Base-by-base conservation (phyloP, 2,797 vertebrate genomes). In the Macropodus opercularis region DNA sequence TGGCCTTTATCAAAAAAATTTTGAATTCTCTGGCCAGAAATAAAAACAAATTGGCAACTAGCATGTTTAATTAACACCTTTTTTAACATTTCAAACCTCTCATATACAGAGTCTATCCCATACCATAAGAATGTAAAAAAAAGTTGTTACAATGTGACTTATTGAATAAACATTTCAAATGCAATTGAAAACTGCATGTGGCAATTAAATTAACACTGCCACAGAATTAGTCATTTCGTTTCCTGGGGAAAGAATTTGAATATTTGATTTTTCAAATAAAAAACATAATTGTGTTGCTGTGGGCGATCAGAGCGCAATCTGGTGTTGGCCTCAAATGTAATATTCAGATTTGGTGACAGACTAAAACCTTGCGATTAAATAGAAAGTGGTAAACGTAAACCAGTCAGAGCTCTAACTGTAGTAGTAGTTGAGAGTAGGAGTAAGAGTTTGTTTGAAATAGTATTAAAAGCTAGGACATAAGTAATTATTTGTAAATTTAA, bases 71-170 rank as follows among this genome's bases (percentile, higher is more conserved):
- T 17, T 3, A 0, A 13, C 27, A 22, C 22, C 1, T 11, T 26
- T 19, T 24, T 31, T 23, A n/a, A 8, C 19, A 35, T 24, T 49
- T 35, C 0, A 32, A 38, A 52, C 29, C 4, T 9, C 2, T 11
- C 1, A 19, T 8, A 7, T 24, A 64, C 14, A 19, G 35, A 42
- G 39, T 31, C 56, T 3, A 10, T 6, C 46, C n/a, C 14, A 1
- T 47, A 31, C 36, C 31, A 62, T 15, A 26, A 17, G 18, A 65
- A 47, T n/a, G 48, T 19, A 43, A 63, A 38, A 5, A 22, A 50
- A 32, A 29, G 17, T 11, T 14, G 36, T 36, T 36, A n/a, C 18
- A 17, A 18, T 17, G 18, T 12, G 2, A 23, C 58, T 0, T 11
- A 32, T 24, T 19, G 4, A 7, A 27, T 24, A 15, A 3, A 17